These are phyloP conservation scores for Coptodon rendalli DNA, from an alignment of 2,113 vertebrate species.

Conservation along the genomic window DNA sequence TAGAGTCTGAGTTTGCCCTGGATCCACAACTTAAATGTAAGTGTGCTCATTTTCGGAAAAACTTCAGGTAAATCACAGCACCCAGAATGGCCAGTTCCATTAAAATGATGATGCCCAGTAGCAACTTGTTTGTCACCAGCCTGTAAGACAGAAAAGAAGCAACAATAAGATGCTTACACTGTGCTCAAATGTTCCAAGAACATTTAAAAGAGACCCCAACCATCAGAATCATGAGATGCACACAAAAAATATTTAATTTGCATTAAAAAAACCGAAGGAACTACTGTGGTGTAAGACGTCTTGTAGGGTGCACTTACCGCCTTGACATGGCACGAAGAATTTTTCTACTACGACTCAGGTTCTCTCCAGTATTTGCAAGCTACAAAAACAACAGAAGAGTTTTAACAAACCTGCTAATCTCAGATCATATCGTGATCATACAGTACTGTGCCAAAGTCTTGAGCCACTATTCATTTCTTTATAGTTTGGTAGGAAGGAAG, in stretches of 20 bases:
- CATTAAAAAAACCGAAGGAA: neutral
- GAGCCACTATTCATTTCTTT: neutral
- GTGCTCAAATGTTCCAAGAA: neutral
- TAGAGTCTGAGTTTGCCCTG: neutral
- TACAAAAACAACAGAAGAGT: constrained; percentile 43
- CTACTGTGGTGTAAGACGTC: neutral
- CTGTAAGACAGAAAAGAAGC: constrained; percentile 55
- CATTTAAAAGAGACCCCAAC: neutral
- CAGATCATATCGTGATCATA: neutral
- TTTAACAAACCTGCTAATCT: neutral
- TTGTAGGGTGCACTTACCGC: constrained; percentile 68
- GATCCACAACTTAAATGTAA: neutral
- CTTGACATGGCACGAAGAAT: constrained; percentile 90
- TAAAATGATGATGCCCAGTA: constrained; percentile 86
- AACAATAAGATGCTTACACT: neutral
- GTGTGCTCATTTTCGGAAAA: constrained; percentile 71
- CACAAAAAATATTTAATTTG: neutral
- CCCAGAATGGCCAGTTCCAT: constrained; percentile 87
- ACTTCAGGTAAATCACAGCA: constrained; percentile 90
- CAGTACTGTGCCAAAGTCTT: neutral
- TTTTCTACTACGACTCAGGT: constrained; percentile 90
- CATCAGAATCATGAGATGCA: neutral
- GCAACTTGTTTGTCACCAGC: constrained; percentile 89
- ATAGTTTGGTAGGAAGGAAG: neutral
- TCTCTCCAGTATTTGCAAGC: constrained; percentile 89